phyloP scores from a whole-genome alignment of 2,888 invertebrate species.

The Panorpa germanica region DNA sequence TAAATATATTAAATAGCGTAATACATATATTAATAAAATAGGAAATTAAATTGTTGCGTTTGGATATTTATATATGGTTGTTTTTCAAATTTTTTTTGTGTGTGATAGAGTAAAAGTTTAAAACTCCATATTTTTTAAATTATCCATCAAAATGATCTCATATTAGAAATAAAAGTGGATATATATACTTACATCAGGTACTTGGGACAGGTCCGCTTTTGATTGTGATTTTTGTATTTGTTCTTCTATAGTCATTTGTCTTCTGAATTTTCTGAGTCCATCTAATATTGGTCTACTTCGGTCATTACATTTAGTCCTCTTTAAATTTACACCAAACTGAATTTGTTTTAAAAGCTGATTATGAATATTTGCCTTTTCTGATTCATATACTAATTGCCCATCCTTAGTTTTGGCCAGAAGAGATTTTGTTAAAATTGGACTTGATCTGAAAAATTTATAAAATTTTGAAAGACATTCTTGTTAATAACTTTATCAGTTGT shows the following conservation, averaged over 20 bases:
- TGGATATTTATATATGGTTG: no score
- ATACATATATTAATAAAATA: background rate
- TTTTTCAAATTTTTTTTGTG: background rate
- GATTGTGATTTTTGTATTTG: conserved; percentile 71
- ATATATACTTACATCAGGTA: conserved; percentile 25
- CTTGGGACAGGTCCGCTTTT: conserved; percentile 34
- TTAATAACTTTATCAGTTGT: no score
- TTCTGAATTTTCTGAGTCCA: conserved; percentile 68
- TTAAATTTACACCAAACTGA: conserved; percentile 53
- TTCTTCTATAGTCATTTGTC: conserved; percentile 81
- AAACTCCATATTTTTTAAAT: no score
- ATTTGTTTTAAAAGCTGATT: conserved; percentile 69
- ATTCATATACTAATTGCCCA: conserved; percentile 74
- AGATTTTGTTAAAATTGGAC: conserved; percentile 35
- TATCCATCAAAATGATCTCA: conserved; percentile 24
- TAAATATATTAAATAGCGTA: background rate
- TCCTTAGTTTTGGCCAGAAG: conserved; percentile 47
- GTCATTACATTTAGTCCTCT: conserved; percentile 63
- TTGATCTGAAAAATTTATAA: conserved; percentile 26
- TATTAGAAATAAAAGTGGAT: conserved; percentile 18
- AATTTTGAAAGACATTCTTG: background rate
- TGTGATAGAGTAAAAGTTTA: no score
- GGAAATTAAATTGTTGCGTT: no score
- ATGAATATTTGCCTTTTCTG: conserved; percentile 63
- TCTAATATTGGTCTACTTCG: conserved; percentile 69